Conservation (phyloP, 2,888 invertebrate genomes). For the Drosophila kanekoi region DNA sequence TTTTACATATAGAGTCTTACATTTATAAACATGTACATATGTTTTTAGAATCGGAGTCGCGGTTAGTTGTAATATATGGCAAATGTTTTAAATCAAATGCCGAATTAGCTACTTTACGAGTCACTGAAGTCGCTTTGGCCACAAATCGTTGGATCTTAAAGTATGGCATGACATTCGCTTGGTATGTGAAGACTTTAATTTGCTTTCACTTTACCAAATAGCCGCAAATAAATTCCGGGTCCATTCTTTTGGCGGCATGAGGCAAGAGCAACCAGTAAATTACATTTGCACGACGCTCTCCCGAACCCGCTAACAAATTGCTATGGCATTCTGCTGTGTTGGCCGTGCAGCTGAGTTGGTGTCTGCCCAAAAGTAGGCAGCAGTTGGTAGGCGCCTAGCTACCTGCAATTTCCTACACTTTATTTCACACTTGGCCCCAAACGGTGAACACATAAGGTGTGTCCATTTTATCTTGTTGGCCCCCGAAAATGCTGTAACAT, state of each 20-base stretch:
- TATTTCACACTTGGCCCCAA: slow-evolving; percentile 68
- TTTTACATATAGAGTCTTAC: background rate
- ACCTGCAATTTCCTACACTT: slow-evolving; percentile 69
- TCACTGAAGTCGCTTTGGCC: slow-evolving; percentile 6
- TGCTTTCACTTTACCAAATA: slow-evolving; percentile 66
- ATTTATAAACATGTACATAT: slow-evolving; percentile 3
- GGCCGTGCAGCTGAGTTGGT: slow-evolving; percentile 22
- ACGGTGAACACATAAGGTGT: slow-evolving; percentile 66
- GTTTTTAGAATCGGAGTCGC: background rate
- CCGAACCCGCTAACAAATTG: slow-evolving; percentile 76
- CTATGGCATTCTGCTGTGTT: slow-evolving; percentile 57
- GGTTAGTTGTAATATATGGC: slow-evolving; percentile 13
- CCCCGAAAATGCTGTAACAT: slow-evolving; percentile 49
- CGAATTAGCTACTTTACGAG: slow-evolving; percentile 27
- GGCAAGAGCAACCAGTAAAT: slow-evolving; percentile 63
- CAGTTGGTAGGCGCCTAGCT: slow-evolving; percentile 44
- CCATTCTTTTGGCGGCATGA: slow-evolving; percentile 46
- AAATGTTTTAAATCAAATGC: slow-evolving; percentile 34
- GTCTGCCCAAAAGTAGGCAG: slow-evolving; percentile 58
- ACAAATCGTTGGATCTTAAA: slow-evolving; percentile 33
- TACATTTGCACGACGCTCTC: slow-evolving; percentile 69
- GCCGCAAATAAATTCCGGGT: slow-evolving; percentile 72
- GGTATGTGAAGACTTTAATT: slow-evolving; percentile 55
- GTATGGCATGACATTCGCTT: slow-evolving; percentile 17
- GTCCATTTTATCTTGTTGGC: slow-evolving; percentile 73